Percentiles rank a stretch among this genome's conserved stretches.
These are phyloP conservation scores for Trissoscelio sp. DNA, from an alignment of 2,888 invertebrate genomes.

Conservation along the genomic window DNA sequence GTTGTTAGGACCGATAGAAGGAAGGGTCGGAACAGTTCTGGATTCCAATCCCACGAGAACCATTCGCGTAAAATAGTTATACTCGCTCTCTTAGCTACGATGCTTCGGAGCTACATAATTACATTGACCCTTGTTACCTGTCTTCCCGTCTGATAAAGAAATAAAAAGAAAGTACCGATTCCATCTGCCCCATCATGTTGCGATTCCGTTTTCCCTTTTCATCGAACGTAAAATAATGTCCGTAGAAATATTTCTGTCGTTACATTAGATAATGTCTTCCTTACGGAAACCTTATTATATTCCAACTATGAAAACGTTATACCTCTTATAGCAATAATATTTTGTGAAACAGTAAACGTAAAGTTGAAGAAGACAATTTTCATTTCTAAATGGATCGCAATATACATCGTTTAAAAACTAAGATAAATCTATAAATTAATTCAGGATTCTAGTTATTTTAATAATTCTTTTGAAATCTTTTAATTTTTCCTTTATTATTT, in stretches of 20 bases:
- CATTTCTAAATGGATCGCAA: not conserved
- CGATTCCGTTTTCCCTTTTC: slow-evolving; percentile 63
- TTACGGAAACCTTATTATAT: slow-evolving; percentile 10
- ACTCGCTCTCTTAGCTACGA: slow-evolving; percentile 72
- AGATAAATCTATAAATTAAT: no score
- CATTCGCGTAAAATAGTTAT: slow-evolving; percentile 77
- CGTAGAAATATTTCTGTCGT: slow-evolving; percentile 40
- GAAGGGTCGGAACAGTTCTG: slow-evolving; percentile 70
- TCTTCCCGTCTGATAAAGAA: slow-evolving; percentile 67
- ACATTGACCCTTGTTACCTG: slow-evolving; percentile 78
- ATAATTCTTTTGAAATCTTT: no score
- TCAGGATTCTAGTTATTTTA: no score
- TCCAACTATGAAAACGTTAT: not conserved
- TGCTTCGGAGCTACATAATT: slow-evolving; percentile 78
- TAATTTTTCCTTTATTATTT: no score
- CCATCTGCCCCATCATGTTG: slow-evolving; percentile 54
- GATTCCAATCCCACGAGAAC: slow-evolving; percentile 75
- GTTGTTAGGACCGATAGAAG: slow-evolving; percentile 66
- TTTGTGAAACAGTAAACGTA: not conserved
- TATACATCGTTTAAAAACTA: no score
- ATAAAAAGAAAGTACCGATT: slow-evolving; percentile 65
- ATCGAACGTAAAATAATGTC: slow-evolving; percentile 46
- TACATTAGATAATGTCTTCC: slow-evolving; percentile 32
- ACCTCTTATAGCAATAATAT: not conserved
- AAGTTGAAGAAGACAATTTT: not conserved